Conservation (phyloP, 2,888 invertebrate genomes). For the Thelaira solivaga region DNA sequence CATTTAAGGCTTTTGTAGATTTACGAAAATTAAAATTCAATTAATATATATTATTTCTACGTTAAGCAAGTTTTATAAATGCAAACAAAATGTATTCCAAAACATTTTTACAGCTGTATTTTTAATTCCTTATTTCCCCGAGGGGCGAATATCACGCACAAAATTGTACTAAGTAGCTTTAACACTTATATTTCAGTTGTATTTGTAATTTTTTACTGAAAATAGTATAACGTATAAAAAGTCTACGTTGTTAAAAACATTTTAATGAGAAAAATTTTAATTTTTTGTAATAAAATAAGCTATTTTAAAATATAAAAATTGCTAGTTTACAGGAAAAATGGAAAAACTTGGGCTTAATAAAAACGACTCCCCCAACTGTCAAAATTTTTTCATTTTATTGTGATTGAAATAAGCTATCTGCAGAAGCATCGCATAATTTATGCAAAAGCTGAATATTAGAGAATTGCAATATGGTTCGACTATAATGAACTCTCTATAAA, state of each 20-base stretch:
- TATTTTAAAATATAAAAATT: constrained; percentile 31
- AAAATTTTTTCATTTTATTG: constrained; percentile 10
- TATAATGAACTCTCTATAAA: too few species aligned
- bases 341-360: constrained; percentile 25
- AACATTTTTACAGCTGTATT: constrained; percentile 25
- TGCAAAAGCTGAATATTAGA: background rate
- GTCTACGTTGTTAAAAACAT: background rate
- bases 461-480: too few species aligned
- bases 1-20: constrained; percentile 46
- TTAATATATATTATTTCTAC: constrained; percentile 10
- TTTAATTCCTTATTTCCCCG: constrained; percentile 26
- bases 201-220: background rate
- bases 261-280: background rate
- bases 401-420: background rate
- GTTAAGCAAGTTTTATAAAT: constrained; percentile 33
- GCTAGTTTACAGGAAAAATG: constrained; percentile 49
- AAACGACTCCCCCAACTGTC: constrained; percentile 37
- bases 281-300: constrained; percentile 10
- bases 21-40: constrained; percentile 8
- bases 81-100: constrained; percentile 22
- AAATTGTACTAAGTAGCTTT: background rate
- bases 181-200: background rate
- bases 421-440: background rate
- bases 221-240: background rate
- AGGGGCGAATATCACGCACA: constrained; percentile 28